Percentiles rank a stretch among this genome's conserved stretches.
These are phyloP conservation scores for Linnaemya vulpina DNA, from an alignment of 2,888 invertebrate species.

Conservation along the genomic window DNA sequence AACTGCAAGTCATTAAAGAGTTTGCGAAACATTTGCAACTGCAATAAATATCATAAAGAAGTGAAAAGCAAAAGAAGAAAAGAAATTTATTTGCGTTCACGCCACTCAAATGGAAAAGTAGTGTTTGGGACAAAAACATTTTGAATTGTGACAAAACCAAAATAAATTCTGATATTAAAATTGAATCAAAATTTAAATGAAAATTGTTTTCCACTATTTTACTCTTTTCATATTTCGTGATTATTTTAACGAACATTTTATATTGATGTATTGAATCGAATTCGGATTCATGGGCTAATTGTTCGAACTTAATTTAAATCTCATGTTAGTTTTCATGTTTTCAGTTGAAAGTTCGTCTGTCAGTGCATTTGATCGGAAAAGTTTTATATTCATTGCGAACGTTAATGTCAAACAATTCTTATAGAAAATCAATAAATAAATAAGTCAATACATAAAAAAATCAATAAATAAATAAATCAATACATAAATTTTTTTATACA, in stretches of 20 bases:
- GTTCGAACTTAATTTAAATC: no score
- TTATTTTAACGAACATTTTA: no score
- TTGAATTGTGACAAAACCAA: slow-evolving; percentile 2
- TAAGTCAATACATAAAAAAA: no score
- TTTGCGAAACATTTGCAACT: not conserved
- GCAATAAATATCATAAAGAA: not conserved
- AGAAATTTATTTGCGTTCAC: not conserved
- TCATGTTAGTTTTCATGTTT: no score
- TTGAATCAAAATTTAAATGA: slow-evolving; percentile 17
- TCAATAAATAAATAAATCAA: no score
- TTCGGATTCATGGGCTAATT: no score
- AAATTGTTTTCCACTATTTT: no score
- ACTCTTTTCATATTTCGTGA: no score
- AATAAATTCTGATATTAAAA: not conserved
- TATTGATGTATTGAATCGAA: no score
- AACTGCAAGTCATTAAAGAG: not conserved
- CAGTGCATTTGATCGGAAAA: not conserved
- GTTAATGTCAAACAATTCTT: not conserved
- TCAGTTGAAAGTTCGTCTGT: not conserved
- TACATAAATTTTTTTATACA: no score
- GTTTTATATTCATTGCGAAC: not conserved
- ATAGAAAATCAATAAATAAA: not conserved
- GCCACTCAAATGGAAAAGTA: slow-evolving; percentile 10
- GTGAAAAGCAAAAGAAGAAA: no score
- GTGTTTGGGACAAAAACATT: not conserved